Evolutionary conservation across 2,113 vertebrate species (phyloP).

Genomic region (Carassius gibelio): DNA sequence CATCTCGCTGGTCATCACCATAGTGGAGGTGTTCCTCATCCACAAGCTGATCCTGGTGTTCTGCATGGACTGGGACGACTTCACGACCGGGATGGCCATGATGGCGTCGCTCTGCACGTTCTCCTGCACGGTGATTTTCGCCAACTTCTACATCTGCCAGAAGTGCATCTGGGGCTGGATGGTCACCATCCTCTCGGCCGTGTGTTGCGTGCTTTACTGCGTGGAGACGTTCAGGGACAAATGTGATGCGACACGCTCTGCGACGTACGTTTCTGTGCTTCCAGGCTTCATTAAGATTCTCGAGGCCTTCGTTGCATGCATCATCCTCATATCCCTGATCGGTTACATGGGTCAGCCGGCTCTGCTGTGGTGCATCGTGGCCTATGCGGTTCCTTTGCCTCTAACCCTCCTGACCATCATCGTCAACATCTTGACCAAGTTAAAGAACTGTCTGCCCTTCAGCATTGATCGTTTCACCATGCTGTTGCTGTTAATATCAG

Average conservation of each 20-base stretch:
- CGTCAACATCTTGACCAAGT: slow-evolving; percentile 75
- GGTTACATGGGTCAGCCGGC: slow-evolving; percentile 15
- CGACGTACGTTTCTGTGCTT: slow-evolving; percentile 77
- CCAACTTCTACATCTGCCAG: slow-evolving; percentile 64
- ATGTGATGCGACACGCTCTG: slow-evolving; percentile 64
- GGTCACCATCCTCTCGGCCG: slow-evolving; percentile 71
- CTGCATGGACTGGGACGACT: slow-evolving; percentile 82
- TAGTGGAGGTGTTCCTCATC: slow-evolving; percentile 76
- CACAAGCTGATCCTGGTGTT: slow-evolving; percentile 69
- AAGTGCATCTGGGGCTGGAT: slow-evolving; percentile 64
- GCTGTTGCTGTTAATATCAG: slow-evolving; percentile 74
- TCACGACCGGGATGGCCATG: slow-evolving; percentile 83
- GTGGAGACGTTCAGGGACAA: slow-evolving; percentile 78
- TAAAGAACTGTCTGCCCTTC: slow-evolving; percentile 69
- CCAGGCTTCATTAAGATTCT: slow-evolving; percentile 83
- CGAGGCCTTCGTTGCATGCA: slow-evolving; percentile 80
- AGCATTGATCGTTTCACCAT: slow-evolving; percentile 73
- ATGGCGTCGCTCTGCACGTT: slow-evolving; percentile 77
- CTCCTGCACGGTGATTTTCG: slow-evolving; percentile 77
- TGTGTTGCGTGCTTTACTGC: slow-evolving; percentile 74
- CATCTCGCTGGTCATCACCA: slow-evolving; percentile 77
- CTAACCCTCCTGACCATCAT: slow-evolving; percentile 77
- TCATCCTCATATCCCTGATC: slow-evolving; percentile 75
- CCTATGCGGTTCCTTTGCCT: slow-evolving; percentile 81
- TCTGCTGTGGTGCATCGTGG: slow-evolving; percentile 75